These are phyloP conservation scores for Mus musculus DNA, from an alignment of 2,113 vertebrate species.

Conservation along the genomic window DNA sequence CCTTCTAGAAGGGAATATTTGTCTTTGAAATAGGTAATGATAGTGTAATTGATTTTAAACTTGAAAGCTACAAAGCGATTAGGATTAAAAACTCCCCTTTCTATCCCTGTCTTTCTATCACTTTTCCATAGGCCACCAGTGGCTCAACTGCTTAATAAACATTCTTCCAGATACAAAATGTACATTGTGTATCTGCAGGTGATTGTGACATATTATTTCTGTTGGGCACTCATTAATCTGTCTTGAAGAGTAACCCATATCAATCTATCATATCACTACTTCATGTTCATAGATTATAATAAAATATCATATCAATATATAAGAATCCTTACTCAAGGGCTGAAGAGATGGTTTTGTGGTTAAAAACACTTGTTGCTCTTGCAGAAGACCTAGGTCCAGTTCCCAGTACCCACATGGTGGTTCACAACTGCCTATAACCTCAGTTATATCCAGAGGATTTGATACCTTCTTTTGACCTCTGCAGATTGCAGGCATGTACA, in stretches of 20 bases:
- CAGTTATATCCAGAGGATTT: not conserved
- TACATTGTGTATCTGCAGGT: not conserved
- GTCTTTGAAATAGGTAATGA: slow-evolving; percentile 10
- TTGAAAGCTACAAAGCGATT: not conserved
- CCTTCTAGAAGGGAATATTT: not conserved
- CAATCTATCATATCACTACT: not conserved
- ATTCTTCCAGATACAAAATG: not conserved
- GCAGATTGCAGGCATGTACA: not conserved
- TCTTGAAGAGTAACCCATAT: not conserved
- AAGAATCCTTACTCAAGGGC: not conserved
- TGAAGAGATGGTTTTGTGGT: not conserved
- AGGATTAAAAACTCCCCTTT: not conserved
- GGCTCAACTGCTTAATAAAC: slow-evolving; percentile 27
- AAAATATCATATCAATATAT: not conserved
- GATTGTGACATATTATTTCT: not conserved
- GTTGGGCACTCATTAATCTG: not conserved
- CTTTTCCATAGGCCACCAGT: not conserved
- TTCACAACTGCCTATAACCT: not conserved
- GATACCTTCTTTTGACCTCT: not conserved
- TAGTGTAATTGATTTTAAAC: slow-evolving; percentile 26
- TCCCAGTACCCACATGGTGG: not conserved
- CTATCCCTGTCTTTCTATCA: not conserved
- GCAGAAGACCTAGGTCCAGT: not conserved
- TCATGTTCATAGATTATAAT: not conserved
- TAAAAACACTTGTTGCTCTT: not conserved